These are phyloP conservation scores for Philhelius pedissequus DNA, from an alignment of 2,888 invertebrate genomes.

Conservation along the genomic window DNA sequence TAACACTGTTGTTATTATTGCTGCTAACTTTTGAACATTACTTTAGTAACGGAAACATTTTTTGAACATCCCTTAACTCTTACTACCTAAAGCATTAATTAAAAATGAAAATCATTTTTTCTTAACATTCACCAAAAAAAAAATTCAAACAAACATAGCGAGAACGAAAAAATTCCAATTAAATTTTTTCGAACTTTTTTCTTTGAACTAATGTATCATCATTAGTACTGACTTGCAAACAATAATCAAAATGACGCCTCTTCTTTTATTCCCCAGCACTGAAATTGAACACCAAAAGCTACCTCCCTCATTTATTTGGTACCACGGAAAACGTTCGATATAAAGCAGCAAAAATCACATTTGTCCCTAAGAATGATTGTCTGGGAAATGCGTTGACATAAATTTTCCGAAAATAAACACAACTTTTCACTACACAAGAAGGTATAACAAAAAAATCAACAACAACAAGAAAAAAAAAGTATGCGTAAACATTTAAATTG, in stretches of 20 bases:
- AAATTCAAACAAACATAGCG: neutral
- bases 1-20: too few species aligned
- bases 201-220: neutral
- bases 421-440: neutral
- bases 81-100: too few species aligned
- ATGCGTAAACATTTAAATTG: constrained; percentile 11
- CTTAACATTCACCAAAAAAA: too few species aligned
- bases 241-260: neutral
- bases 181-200: neutral
- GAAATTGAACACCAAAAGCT: neutral
- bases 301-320: neutral
- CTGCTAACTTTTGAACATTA: too few species aligned
- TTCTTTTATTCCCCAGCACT: neutral
- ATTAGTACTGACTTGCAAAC: neutral
- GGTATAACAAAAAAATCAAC: too few species aligned
- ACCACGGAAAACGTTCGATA: neutral
- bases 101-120: too few species aligned
- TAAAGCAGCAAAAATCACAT: neutral
- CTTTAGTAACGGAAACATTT: too few species aligned
- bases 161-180: neutral
- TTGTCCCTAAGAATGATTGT: constrained; percentile 20
- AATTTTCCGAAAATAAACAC: neutral
- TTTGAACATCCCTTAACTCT: too few species aligned
- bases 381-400: constrained; percentile 4
- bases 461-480: neutral